Base-by-base conservation (phyloP, 2,797 vertebrate species). In the Gymnoscopelus microlampas region DNA sequence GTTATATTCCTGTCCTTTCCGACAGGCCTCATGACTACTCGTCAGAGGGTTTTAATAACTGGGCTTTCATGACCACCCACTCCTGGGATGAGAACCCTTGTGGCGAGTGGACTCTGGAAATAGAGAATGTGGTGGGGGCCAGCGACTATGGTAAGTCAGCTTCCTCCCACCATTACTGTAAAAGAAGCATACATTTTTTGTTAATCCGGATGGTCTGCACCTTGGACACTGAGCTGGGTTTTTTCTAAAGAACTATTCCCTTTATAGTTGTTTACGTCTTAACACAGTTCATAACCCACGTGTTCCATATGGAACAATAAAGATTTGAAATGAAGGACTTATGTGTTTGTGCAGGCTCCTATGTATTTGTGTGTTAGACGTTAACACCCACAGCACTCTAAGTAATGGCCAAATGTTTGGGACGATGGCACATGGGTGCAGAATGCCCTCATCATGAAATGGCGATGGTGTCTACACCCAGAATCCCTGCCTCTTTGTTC, bases 31-130 rank as follows among this genome's bases (percentile, higher is more conserved):
- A 96, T 0, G 97, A 99, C 90, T 99, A 96, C 86, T 99, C 98
- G 0, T 97, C 96, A 0, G 98, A 99, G 3, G 98, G 98, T 63
- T 99, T 99, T 84, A 98, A 94, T 0, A 97, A 98, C 91, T 99
- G 98, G 98, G 97, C 98, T 62, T 99, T 99, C 88, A 99, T 99
- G 98, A 98, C 96, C 0, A 99, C 98, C 0, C 98, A 99, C 82
- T 97, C 96, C 0, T 99, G 98, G 98, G 98, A 99, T 0, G 98
- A 99, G 87, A 94, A 96, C 72, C 96, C 98, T 0, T 85, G 79
- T 0, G 98, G 98, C 10, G 87, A 93, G 12, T 99, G 98, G 98
- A 93, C 88, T n/a, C 93, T 99, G 76, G 97, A 97, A 90, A 97
- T 99, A 0, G 96, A 98, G 83, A 99, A 98, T 55, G 83, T 91